Conservation (phyloP, 2,797 vertebrate genomes). For the Coendou prehensilis region DNA sequence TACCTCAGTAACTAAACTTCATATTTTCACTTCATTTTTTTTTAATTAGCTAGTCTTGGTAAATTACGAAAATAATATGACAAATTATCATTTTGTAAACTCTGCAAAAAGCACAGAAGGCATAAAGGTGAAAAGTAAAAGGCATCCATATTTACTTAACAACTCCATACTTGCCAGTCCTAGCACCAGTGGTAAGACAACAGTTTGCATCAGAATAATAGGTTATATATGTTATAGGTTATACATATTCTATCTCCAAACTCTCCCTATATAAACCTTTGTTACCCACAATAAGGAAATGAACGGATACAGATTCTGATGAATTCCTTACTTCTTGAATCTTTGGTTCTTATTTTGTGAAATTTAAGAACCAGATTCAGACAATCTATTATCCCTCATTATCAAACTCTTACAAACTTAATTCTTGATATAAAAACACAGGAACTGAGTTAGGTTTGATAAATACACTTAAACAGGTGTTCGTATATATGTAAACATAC, state of each 20-base stretch:
- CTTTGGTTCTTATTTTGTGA: background rate
- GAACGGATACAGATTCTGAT: background rate
- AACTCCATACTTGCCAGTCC: background rate
- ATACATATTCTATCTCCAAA: background rate
- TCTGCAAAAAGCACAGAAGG: background rate
- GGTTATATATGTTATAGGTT: background rate
- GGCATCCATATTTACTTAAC: background rate
- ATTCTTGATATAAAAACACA: background rate
- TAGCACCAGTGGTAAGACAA: background rate
- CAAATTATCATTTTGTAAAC: background rate
- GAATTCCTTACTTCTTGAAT: background rate
- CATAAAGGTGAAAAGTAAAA: background rate
- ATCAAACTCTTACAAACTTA: background rate
- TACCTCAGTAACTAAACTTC: background rate
- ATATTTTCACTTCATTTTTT: constrained; percentile 37
- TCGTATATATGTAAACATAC: background rate
- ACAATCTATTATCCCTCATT: background rate
- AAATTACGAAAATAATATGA: constrained; percentile 37
- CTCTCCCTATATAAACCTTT: no score
- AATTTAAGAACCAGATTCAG: background rate
- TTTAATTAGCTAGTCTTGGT: constrained; percentile 45
- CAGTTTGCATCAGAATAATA: background rate
- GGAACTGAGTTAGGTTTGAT: background rate
- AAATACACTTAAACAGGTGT: background rate
- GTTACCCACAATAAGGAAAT: background rate